These are phyloP conservation scores for Microtus ochrogaster DNA, from an alignment of 2,113 vertebrate species.

Conservation along the genomic window DNA sequence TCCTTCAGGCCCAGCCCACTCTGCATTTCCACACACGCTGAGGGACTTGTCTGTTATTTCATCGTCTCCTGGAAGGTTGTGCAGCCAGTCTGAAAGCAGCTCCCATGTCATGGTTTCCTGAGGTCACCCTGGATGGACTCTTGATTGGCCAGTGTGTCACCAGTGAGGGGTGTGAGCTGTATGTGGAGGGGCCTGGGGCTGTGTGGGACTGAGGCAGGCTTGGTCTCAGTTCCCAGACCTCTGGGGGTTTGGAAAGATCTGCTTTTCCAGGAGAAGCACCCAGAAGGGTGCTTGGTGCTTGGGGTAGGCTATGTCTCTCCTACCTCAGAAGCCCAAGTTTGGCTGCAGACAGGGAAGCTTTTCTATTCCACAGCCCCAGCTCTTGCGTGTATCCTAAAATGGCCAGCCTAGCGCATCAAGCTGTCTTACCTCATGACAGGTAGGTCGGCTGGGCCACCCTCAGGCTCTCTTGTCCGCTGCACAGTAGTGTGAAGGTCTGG, in stretches of 20 bases:
- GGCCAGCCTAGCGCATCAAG: fast-evolving
- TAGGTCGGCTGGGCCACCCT: neutral
- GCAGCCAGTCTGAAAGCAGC: neutral
- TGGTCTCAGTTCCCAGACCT: neutral
- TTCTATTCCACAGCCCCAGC: too few relatives aligned
- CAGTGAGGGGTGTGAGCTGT: fast-evolving
- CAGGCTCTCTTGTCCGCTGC: neutral
- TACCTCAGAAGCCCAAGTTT: neutral
- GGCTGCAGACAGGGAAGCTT: neutral
- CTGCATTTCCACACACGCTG: fast-evolving
- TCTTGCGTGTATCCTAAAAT: neutral
- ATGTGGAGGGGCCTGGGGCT: fast-evolving
- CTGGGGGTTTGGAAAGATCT: neutral
- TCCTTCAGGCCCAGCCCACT: neutral
- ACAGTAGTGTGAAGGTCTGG: neutral
- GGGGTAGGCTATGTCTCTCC: fast-evolving
- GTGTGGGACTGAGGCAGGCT: neutral
- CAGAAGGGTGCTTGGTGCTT: neutral
- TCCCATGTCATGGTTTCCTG: neutral
- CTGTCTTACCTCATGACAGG: neutral
- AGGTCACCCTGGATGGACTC: neutral
- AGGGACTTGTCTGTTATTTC: neutral
- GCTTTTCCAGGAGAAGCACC: neutral
- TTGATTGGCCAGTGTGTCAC: neutral
- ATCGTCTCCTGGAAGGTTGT: neutral